phyloP scores from a whole-genome alignment of 2,888 invertebrate genomes.

The Drosophila prostipennis region DNA sequence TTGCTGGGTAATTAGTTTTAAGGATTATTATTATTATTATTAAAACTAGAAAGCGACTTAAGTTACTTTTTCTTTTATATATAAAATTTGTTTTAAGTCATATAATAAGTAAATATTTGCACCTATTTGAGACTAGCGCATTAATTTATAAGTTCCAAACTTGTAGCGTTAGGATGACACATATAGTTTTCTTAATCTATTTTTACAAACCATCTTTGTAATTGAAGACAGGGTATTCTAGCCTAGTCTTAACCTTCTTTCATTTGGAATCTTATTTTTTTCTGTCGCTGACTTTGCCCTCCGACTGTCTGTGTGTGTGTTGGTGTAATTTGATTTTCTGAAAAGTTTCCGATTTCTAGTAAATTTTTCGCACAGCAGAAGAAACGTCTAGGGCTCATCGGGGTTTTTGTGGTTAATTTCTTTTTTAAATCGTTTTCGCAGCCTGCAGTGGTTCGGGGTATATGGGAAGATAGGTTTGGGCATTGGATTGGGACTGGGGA shows the following conservation, averaged over 20 bases:
- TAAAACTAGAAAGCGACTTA: too few relatives aligned
- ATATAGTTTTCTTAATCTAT: too few relatives aligned
- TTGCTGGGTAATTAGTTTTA: too few relatives aligned
- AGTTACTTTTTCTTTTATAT: too few relatives aligned
- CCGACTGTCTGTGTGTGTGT: slow-evolving; percentile 36
- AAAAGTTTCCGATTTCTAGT: slow-evolving; percentile 80
- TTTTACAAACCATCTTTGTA: too few relatives aligned
- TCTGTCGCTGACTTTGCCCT: slow-evolving; percentile 50
- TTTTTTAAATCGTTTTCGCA: slow-evolving; percentile 77
- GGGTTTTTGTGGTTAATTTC: slow-evolving; percentile 77
- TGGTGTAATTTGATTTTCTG: slow-evolving; percentile 77
- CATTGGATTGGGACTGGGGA: background rate
- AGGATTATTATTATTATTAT: too few relatives aligned
- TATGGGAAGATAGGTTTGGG: background rate
- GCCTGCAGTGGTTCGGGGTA: slow-evolving; percentile 28
- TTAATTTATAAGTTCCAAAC: too few relatives aligned
- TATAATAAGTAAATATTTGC: too few relatives aligned
- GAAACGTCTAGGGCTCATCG: slow-evolving; percentile 57
- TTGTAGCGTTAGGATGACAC: too few relatives aligned
- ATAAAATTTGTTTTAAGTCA: too few relatives aligned
- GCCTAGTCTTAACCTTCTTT: background rate
- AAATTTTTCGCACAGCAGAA: slow-evolving; percentile 69
- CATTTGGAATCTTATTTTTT: slow-evolving; percentile 30
- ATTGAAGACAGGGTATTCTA: slow-evolving; percentile 1
- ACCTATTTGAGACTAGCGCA: too few relatives aligned